Base-by-base conservation (phyloP, 2,113 vertebrate species). In the Zapus hudsonius region DNA sequence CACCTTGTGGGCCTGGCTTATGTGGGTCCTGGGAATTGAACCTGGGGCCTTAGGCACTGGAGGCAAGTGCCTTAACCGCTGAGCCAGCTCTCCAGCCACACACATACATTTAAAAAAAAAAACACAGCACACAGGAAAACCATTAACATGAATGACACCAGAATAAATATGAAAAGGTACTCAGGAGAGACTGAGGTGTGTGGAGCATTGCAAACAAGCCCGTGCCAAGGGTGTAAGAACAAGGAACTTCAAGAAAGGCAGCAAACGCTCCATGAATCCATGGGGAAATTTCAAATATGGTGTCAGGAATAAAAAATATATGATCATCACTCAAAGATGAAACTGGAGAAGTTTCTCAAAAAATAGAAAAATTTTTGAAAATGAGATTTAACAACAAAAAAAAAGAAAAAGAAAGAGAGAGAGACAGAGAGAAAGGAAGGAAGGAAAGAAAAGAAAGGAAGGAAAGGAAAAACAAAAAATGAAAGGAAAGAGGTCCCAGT, bases 101-200 rank as follows among this genome's bases (percentile, higher is more conserved):
- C 47, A 52, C 52, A 7, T 3, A 52, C 16, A 15, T 7, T 52
- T 8, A 52, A 52, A 52, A 52, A 13, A 52, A 52, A 52, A 52
- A 52, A 15, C 52, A 52, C 12, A 11, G 47, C 19, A 61, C 42
- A 84, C 0, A 27, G 38, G 5, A 78, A 95, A 59, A 5, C 7
- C 9, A 55, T 13, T 69, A 88, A 69, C 67, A 10, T 85, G 33
- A 84, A 91, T 83, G 5, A 82, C 55, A 67, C 17, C 75, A 80
- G 93, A 85, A 64, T 55, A 75, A 90, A 64, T 75, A 85, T 33
- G 64, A 89, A 85, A 85, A 88, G 36, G 57, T 61, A 83, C 31
- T 83, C 70, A 67, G 38, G 86, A 75, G 40, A 55, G 44, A 25
- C 59, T 89, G 42, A 92, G 70, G 70, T 7, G 66, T n/a, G 80